Base-by-base conservation (phyloP, 2,797 vertebrate species). In the Gephyroberyx darwinii region DNA sequence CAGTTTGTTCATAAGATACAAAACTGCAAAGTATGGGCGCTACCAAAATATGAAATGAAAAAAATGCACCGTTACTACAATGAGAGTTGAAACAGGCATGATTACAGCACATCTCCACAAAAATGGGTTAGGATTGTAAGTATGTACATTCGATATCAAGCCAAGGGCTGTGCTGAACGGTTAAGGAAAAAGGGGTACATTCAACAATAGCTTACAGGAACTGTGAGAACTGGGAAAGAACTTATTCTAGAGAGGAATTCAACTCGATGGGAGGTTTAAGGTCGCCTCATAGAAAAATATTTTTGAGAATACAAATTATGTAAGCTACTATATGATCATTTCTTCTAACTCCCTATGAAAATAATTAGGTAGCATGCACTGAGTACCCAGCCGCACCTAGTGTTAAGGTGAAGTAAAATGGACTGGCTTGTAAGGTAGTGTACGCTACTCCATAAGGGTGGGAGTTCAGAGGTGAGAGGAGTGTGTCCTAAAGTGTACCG, bases 401-500 rank as follows among this genome's bases (percentile, higher is more conserved):
- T 82, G 84, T 86, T 71, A 68, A 7, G 17, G 0, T 65, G 63
- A 63, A 75, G 77, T 80, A 82, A 78, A 79, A 72, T 67, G 81
- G 83, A 80, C 84, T 74, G 78, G 82, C 81, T 82, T 56, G 73
- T 83, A 68, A 77, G 77, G 77, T 74, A 78, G 81, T 82, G 82
- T 71, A 74, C 81, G 82, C 65, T 72, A 61, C 83, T 81, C 84
- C 75, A 53, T 74, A 56, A 45, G 65, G 48, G 26, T 48, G 69
- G 76, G 84, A 84, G 82, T 64, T 84, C 66, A 69, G 65, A 82
- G 86, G 75, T 84, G 88, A 84, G 91, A 88, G 87, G 84, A 87
- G 89, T 85, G 87, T 85, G 84, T 88, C 69, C 84, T 90, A 89
- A 93, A 93, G 92, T 93, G 90, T 91, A 90, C 89, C 80, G 84